Conservation (phyloP, 2,797 vertebrate genomes). For the Allobates femoralis region DNA sequence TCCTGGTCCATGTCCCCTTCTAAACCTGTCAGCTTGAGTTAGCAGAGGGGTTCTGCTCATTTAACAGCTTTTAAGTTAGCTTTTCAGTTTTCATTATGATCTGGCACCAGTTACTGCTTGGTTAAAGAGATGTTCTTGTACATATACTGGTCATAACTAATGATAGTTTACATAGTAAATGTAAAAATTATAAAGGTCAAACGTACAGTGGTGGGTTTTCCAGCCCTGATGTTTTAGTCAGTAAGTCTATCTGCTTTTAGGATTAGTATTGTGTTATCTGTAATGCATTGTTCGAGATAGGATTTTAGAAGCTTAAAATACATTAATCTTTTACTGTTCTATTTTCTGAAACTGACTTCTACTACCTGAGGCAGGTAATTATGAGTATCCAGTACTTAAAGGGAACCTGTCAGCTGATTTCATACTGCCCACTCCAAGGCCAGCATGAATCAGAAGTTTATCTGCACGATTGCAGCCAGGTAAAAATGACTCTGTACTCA, state of each 20-base stretch:
- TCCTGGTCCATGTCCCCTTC: too few relatives aligned
- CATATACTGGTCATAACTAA: neutral
- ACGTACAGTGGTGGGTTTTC: constrained; percentile 14
- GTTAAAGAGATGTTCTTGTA: neutral
- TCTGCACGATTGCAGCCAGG: too few relatives aligned
- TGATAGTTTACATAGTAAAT: neutral
- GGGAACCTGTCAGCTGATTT: too few relatives aligned
- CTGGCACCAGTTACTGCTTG: neutral
- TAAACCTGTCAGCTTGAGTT: too few relatives aligned
- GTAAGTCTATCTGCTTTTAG: constrained; percentile 11
- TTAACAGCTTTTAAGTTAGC: neutral
- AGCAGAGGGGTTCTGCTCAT: neutral
- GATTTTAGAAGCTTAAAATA: neutral
- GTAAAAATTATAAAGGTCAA: constrained; percentile 24
- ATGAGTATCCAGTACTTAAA: too few relatives aligned
- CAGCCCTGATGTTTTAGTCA: constrained; percentile 16
- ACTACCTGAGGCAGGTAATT: too few relatives aligned
- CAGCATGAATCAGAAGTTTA: too few relatives aligned
- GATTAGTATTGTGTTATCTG: neutral
- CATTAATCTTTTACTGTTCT: neutral
- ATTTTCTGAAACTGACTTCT: too few relatives aligned
- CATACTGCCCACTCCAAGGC: too few relatives aligned
- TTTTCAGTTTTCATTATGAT: neutral
- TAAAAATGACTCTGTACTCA: too few relatives aligned
- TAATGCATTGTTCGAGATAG: neutral